Percentiles rank a stretch among this genome's conserved stretches.
Evolutionary conservation across 2,888 invertebrate species (phyloP).

Genomic region (Drosophila mimetica): DNA sequence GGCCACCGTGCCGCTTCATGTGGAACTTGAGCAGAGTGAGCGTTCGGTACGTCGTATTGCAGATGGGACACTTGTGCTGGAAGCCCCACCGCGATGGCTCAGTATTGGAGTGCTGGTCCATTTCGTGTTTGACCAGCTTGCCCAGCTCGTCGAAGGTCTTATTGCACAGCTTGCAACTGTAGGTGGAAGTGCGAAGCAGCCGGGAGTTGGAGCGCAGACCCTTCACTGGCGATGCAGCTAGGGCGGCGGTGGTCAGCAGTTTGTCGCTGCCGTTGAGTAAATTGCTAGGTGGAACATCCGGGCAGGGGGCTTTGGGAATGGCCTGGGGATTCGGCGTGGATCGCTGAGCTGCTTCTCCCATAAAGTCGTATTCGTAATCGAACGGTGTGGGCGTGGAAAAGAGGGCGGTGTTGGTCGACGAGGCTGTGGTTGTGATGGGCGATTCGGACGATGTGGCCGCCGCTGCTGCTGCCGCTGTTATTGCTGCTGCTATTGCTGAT

Average conservation of each 20-base stretch:
- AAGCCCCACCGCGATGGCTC: conserved; percentile 32
- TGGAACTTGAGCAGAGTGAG: conserved; percentile 70
- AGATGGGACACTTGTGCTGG: conserved; percentile 70
- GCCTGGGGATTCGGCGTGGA: conserved; percentile 10
- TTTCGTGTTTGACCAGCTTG: conserved; percentile 60
- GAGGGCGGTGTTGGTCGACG: conserved; percentile 31
- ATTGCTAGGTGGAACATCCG: conserved; percentile 11
- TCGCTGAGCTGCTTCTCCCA: conserved; percentile 33
- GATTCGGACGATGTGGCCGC: conserved; percentile 1
- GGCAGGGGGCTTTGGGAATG: conserved; percentile 10
- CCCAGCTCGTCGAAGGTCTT: conserved; percentile 60
- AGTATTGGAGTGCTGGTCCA: conserved; percentile 51
- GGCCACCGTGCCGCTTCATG: conserved; percentile 66
- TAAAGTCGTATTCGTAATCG: conserved; percentile 57
- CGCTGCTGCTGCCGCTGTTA: conserved; percentile 4
- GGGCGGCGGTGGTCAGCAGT: conserved; percentile 45
- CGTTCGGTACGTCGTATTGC: conserved; percentile 70
- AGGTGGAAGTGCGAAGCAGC: conserved; percentile 47
- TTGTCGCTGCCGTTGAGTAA: conserved; percentile 62
- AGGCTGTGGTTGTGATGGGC: conserved; percentile 9
- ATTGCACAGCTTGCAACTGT: conserved; percentile 61
- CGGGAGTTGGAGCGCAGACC: conserved; percentile 30
- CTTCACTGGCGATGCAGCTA: conserved; percentile 50
- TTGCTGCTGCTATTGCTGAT: conserved; percentile 19
- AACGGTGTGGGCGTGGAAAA: conserved; percentile 63